Conservation (phyloP, 2,888 invertebrate species). For the Carterocephalus palaemon region DNA sequence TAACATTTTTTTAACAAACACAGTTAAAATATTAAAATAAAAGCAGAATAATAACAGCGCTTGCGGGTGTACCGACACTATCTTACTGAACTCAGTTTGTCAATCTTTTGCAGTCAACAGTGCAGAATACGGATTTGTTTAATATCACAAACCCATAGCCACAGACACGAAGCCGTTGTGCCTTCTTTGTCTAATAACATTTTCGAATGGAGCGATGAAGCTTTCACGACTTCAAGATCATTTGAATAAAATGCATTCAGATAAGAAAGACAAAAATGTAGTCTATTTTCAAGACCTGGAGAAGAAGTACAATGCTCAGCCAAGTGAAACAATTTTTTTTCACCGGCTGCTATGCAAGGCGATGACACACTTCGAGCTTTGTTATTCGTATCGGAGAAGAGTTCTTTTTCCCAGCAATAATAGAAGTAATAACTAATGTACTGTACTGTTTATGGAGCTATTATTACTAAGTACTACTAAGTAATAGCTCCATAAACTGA, state of each 20-base stretch:
- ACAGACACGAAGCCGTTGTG: no score
- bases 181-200: constrained; percentile 32
- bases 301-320: constrained; percentile 32
- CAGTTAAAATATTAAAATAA: no score
- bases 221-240: constrained; percentile 31
- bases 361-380: constrained; percentile 33
- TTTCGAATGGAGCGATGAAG: constrained; percentile 35
- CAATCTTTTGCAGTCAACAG: no score
- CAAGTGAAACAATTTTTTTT: constrained; percentile 33
- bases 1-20: no score
- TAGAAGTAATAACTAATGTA: constrained; percentile 33
- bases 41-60: no score
- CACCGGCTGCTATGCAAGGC: constrained; percentile 31
- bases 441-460: no score
- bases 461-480: no score
- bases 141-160: constrained; percentile 32
- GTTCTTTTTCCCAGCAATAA: constrained; percentile 32
- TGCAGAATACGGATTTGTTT: constrained; percentile 30
- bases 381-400: constrained; percentile 28
- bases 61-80: no score
- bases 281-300: constrained; percentile 33
- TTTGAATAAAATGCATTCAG: constrained; percentile 35
- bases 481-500: constrained; percentile 32
- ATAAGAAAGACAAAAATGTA: constrained; percentile 31
- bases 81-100: no score